A percentile compares a stretch with the other conserved stretches of the same genome.
phyloP scores from a whole-genome alignment of 2,797 vertebrate species.

The Peromyscus aztecus region DNA sequence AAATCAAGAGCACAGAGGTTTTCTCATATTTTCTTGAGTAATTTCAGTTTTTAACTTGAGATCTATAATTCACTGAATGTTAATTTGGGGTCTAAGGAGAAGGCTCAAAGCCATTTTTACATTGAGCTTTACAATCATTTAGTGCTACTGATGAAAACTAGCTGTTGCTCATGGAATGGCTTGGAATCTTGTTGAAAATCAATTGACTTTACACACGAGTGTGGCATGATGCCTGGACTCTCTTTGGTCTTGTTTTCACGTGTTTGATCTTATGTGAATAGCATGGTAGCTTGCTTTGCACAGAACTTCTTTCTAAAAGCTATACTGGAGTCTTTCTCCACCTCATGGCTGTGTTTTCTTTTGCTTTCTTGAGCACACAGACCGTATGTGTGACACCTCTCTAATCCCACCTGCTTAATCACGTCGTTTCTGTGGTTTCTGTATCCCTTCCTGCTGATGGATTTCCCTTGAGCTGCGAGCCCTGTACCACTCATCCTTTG shows the following conservation, averaged over 20 bases:
- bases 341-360: background rate
- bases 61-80: background rate
- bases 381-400: background rate
- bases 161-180: background rate
- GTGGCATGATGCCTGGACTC: background rate
- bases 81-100: background rate
- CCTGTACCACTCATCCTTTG: background rate
- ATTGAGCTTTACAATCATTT: background rate
- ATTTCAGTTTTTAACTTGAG: constrained; percentile 2
- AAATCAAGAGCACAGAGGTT: background rate
- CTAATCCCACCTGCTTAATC: background rate
- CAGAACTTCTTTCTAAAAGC: background rate
- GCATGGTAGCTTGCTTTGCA: background rate
- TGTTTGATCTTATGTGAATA: background rate
- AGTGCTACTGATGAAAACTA: background rate
- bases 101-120: background rate
- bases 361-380: background rate
- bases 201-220: background rate
- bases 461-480: constrained; percentile 10
- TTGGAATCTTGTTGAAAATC: constrained; percentile 8
- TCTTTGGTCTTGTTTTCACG: background rate
- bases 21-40: constrained; percentile 15
- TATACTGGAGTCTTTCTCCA: background rate
- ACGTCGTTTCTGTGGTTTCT: background rate
- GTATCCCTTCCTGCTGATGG: background rate